Percentiles rank a stretch among this genome's conserved stretches.
Conservation (phyloP, 2,888 invertebrate species). For the Rambutsinella grinnellia region DNA sequence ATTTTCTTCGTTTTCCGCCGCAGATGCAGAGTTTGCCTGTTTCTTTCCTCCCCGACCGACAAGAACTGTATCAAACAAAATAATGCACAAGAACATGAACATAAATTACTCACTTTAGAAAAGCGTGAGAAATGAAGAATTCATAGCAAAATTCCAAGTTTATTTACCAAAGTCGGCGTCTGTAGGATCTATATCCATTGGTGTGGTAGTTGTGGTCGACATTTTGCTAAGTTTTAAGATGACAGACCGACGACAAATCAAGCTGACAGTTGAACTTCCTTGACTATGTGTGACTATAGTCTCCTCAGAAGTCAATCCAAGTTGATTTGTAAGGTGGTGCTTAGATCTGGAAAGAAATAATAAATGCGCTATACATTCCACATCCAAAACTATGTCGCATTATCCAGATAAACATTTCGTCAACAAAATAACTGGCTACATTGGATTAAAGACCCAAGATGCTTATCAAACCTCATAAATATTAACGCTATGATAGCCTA, state of each 20-base stretch:
- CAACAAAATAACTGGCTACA: not conserved
- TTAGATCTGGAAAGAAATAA: not conserved
- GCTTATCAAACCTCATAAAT: not conserved
- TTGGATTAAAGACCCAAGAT: not conserved
- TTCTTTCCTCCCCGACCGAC: constrained; percentile 16
- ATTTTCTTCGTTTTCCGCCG: constrained; percentile 23
- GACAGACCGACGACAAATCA: not conserved
- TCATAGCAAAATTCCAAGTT: too few relatives aligned
- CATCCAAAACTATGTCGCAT: not conserved
- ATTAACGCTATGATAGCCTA: not conserved
- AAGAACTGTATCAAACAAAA: constrained; percentile 13
- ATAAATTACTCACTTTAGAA: too few relatives aligned
- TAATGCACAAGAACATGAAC: too few relatives aligned
- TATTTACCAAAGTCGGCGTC: not conserved
- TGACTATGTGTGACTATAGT: not conserved
- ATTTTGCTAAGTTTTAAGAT: not conserved
- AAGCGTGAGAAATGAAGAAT: too few relatives aligned
- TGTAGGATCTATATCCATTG: not conserved
- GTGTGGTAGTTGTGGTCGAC: not conserved
- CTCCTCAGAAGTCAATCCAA: not conserved
- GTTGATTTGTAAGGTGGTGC: not conserved
- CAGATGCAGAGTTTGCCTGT: not conserved
- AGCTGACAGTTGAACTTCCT: not conserved
- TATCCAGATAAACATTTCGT: not conserved
- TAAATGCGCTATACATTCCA: not conserved